Evolutionary conservation across 2,113 vertebrate species (phyloP), one percentile per base, ranked within the genome.

Genomic region (Verasper variegatus): DNA sequence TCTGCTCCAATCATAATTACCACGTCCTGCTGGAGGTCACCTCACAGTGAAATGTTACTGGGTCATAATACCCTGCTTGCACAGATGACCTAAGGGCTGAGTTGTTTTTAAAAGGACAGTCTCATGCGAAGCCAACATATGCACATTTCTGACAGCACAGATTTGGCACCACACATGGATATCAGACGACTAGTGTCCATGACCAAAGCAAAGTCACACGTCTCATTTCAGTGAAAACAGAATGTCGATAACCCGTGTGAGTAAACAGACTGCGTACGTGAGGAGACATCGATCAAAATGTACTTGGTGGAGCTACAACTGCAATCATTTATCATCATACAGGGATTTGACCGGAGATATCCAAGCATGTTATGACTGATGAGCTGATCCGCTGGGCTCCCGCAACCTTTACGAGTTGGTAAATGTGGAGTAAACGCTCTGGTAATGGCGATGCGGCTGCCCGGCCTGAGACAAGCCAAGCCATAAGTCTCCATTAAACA

Each of bases 381-480:
- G 49, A 57, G 68, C 62, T 57, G 26, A 59, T 54, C 55, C 13
- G 0, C 68, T 18, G 49, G 0, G 42, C 72, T 76, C 63, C 20
- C 23, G 21, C 71, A 80, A 88, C 90, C 87, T 88, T 88, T 76
- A 75, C 57, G 27, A 83, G 74, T 68, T 37, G 42, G 60, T 63
- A 75, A 71, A 80, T 73, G 80, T 24, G 52, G 73, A 82, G 72
- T 57, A 74, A 83, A 81, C 47, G 74, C 45, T 58, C 65, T 51
- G 31, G 18, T 62, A 35, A 71, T 52, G 60, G 66, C 42, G 40
- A 35, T 54, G 20, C 20, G 60, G 51, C 54, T 57, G 61, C 63
- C 64, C 60, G 62, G 40, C 54, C 80, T 13, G 26, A 73, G 40
- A 68, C 55, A 35, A 55, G 54, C 62, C 71, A 15, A 18, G 12